Conservation (phyloP, 2,113 vertebrate species). For the Pollimyrus isidori region DNA sequence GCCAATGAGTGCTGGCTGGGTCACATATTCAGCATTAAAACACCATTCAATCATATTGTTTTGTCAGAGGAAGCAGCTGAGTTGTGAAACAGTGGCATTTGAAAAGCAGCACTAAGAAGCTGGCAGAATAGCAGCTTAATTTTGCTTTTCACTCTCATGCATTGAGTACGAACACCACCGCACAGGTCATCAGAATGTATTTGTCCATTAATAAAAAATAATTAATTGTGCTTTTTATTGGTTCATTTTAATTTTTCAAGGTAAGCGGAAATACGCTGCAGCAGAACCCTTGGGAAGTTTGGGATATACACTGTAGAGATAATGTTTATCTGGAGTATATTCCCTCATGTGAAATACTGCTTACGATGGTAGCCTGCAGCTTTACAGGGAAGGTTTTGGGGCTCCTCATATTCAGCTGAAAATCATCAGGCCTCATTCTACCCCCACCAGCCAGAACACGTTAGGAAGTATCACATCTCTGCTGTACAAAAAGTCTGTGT, state of each 20-base stretch:
- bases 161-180: too few relatives aligned
- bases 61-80: background rate
- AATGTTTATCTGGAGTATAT: background rate
- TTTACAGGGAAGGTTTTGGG: background rate
- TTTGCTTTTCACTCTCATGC: background rate
- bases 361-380: background rate
- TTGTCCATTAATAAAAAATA: background rate
- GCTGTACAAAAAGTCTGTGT: background rate
- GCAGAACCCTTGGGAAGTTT: background rate
- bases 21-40: conserved; percentile 35
- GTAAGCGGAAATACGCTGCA: background rate
- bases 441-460: background rate
- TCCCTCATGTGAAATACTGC: background rate
- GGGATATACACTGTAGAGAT: background rate
- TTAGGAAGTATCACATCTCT: background rate
- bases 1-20: conserved; percentile 48
- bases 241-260: background rate
- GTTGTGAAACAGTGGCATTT: background rate
- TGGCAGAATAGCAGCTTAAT: background rate
- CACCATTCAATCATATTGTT: background rate
- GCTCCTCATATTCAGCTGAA: background rate
- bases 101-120: background rate
- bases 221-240: background rate
- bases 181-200: background rate
- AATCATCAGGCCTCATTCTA: background rate